Percentiles rank a stretch among this genome's conserved stretches.
Evolutionary conservation across 2,113 vertebrate genomes (phyloP).

Genomic region (Turnix velox): DNA sequence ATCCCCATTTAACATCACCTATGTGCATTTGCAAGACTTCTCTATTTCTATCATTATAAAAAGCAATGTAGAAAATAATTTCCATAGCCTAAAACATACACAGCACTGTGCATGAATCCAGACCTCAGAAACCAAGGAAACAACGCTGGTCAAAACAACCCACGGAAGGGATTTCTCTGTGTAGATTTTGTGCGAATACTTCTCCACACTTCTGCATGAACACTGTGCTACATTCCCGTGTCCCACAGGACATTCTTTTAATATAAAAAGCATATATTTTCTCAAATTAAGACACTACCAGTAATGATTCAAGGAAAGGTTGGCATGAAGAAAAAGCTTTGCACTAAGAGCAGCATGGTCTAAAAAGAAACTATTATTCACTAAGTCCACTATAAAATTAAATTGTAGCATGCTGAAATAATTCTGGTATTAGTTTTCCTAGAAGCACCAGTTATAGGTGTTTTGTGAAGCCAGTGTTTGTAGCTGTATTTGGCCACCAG

Average conservation of each 20-base stretch:
- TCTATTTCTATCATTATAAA: background rate
- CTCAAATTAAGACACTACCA: background rate
- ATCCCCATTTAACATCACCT: background rate
- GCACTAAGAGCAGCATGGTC: background rate
- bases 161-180: background rate
- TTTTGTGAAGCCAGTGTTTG: background rate
- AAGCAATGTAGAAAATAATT: background rate
- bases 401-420: background rate
- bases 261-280: background rate
- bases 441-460: background rate
- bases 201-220: background rate
- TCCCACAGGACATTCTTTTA: background rate
- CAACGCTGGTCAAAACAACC: background rate
- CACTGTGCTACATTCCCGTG: background rate
- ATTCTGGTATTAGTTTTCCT: background rate
- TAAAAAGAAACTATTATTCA: background rate
- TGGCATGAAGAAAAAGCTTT: background rate
- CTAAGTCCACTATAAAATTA: background rate
- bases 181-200: background rate
- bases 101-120: background rate
- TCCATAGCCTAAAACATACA: rapidly evolving
- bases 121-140: background rate
- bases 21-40: background rate
- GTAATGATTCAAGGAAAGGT: background rate
- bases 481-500: background rate